Conservation (phyloP, 2,113 vertebrate genomes). For the Serilophus lunatus region DNA sequence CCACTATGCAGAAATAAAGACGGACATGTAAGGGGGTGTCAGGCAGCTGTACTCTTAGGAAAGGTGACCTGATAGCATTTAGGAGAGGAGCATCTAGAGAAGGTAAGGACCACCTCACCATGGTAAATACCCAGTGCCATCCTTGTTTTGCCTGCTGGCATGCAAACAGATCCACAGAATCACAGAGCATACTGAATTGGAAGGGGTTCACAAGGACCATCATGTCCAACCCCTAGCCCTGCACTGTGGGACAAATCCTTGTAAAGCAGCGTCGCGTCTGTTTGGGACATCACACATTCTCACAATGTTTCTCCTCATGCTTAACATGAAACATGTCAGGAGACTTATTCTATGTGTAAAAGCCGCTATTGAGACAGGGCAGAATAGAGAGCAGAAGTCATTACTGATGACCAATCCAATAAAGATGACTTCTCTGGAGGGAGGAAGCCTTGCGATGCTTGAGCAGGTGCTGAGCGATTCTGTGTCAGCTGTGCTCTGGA, state of each 20-base stretch:
- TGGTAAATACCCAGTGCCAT: rapidly evolving
- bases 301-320: not conserved
- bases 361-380: not conserved
- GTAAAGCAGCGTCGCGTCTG: not conserved
- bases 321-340: rapidly evolving
- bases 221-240: not conserved
- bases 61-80: not conserved
- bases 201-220: not conserved
- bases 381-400: not conserved
- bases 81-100: not conserved
- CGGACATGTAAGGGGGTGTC: not conserved
- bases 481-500: not conserved
- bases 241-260: not conserved
- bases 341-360: not conserved
- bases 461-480: not conserved
- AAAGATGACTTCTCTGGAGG: not conserved
- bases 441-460: not conserved
- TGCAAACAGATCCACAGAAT: not conserved
- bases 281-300: not conserved
- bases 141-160: not conserved
- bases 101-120: not conserved
- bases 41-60: not conserved
- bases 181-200: not conserved
- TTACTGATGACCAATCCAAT: not conserved
- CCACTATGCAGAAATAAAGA: not conserved